Conservation (phyloP, 2,113 vertebrate genomes). For the Sturnira hondurensis region DNA sequence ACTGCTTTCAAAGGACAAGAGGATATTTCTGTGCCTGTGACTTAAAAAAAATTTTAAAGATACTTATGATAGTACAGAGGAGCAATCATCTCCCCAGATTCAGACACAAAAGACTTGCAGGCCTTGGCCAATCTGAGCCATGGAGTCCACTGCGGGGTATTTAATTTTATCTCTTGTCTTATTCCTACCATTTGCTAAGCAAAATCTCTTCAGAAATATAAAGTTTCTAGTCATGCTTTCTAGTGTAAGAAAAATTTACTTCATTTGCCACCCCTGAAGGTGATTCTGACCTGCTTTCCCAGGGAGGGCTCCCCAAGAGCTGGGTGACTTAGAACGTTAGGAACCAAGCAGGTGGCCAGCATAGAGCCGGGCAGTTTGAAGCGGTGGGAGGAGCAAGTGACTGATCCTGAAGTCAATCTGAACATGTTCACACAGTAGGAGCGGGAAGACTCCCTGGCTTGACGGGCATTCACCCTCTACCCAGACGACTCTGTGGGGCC, state of each 20-base stretch:
- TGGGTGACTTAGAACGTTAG: neutral
- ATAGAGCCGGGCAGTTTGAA: neutral
- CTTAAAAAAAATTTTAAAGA: neutral
- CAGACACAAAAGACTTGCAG: neutral
- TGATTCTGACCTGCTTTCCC: neutral
- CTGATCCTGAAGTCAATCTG: neutral
- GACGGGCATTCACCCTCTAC: neutral
- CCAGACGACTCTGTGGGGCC: neutral
- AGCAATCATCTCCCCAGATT: neutral
- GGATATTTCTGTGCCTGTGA: neutral
- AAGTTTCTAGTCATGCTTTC: neutral
- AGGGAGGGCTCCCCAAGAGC: neutral
- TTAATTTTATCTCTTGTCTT: neutral
- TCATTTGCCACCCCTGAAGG: neutral
- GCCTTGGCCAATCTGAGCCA: neutral
- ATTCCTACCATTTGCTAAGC: slow-evolving; percentile 10
- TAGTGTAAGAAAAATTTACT: neutral
- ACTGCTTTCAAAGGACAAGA: neutral
- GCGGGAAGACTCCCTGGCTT: neutral
- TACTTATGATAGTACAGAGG: neutral
- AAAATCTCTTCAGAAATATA: neutral
- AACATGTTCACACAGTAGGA: too few relatives aligned
- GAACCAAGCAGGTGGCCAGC: neutral
- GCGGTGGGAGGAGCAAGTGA: neutral
- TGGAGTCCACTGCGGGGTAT: neutral